Percentiles rank a stretch among this genome's conserved stretches.
Conservation (phyloP, 2,888 invertebrate species). For the Corbicula japonica region DNA sequence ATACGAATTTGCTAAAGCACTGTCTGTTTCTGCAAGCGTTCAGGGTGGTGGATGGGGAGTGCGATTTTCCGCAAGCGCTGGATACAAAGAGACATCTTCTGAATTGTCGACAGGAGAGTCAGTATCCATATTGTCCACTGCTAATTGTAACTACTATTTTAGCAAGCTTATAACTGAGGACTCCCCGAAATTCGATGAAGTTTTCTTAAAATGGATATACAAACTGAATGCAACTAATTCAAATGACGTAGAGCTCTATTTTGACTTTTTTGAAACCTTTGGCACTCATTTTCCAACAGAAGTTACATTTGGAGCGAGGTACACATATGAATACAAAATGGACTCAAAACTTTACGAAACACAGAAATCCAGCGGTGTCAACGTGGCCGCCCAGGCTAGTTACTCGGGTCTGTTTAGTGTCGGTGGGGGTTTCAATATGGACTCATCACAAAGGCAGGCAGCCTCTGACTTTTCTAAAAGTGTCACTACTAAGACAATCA, state of each 20-base stretch:
- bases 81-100: slow-evolving; percentile 36
- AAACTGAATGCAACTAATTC: slow-evolving; percentile 19
- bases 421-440: slow-evolving; percentile 23
- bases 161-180: too few species aligned
- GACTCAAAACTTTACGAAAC: slow-evolving; percentile 7
- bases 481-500: slow-evolving; percentile 40
- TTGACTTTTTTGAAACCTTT: slow-evolving; percentile 41
- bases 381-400: slow-evolving; percentile 42
- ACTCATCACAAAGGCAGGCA: slow-evolving; percentile 9
- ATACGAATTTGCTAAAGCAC: slow-evolving; percentile 23
- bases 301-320: slow-evolving; percentile 51
- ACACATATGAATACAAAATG: slow-evolving; percentile 53
- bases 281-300: slow-evolving; percentile 51
- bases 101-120: slow-evolving; percentile 30
- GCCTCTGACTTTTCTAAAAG: slow-evolving; percentile 27
- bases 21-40: slow-evolving; percentile 30
- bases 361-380: slow-evolving; percentile 13
- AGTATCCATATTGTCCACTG: slow-evolving; percentile 46
- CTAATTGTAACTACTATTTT: slow-evolving; percentile 54
- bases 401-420: slow-evolving; percentile 33
- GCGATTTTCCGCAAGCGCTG: slow-evolving; percentile 44
- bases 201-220: slow-evolving; percentile 41
- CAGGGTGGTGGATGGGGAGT: slow-evolving; percentile 32
- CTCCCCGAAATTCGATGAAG: too few species aligned
- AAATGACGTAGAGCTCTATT: slow-evolving; percentile 1